These are phyloP conservation scores for Drosophila infuscata DNA, from an alignment of 2,888 invertebrate species.

Conservation along the genomic window DNA sequence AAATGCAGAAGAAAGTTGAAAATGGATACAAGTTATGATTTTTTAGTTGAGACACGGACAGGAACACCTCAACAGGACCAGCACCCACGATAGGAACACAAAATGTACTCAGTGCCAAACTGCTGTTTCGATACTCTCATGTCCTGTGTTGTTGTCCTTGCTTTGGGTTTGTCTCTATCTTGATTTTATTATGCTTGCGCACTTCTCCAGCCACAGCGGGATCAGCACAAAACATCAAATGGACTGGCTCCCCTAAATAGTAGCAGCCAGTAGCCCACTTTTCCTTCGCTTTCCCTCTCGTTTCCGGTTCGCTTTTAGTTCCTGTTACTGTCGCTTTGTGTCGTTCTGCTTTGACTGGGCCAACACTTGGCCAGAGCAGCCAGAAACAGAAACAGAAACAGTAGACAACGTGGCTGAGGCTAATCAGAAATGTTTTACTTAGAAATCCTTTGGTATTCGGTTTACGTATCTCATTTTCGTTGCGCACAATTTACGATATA, in stretches of 20 bases:
- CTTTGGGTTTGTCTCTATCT: constrained; percentile 59
- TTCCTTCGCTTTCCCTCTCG: not conserved
- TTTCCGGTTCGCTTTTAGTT: not conserved
- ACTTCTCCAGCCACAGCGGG: constrained; percentile 76
- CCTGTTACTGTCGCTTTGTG: constrained; percentile 24
- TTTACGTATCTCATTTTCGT: constrained; percentile 80
- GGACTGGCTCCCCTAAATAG: constrained; percentile 46
- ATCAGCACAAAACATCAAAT: constrained; percentile 79
- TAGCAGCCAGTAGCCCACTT: constrained; percentile 12
- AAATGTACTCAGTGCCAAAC: not conserved
- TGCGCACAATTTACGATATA: constrained; percentile 80
- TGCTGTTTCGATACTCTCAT: constrained; percentile 4
- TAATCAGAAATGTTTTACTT: constrained; percentile 80
- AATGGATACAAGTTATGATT: not conserved
- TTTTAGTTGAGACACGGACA: not conserved
- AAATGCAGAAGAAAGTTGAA: not conserved
- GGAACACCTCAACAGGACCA: not conserved
- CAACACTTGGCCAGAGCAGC: constrained; percentile 38
- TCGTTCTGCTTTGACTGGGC: constrained; percentile 18
- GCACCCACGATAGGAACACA: not conserved
- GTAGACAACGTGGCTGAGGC: constrained; percentile 51
- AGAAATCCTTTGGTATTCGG: constrained; percentile 77
- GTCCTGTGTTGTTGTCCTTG: constrained; percentile 26
- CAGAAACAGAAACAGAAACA: constrained; percentile 12
- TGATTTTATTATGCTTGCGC: constrained; percentile 79